These are phyloP conservation scores for Malacosoma neustria DNA, from an alignment of 2,888 invertebrate species.

Conservation along the genomic window DNA sequence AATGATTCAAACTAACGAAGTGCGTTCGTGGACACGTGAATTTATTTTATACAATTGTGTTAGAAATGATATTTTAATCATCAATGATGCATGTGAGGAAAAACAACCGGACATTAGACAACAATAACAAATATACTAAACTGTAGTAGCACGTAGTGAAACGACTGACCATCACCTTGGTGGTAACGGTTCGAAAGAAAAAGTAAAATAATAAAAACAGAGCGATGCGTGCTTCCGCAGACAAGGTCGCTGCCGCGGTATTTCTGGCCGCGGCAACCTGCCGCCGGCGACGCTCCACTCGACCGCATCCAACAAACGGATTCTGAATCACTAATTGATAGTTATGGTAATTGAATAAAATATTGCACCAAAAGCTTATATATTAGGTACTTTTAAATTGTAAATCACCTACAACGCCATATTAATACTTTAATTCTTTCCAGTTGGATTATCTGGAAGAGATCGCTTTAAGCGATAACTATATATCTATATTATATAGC, in stretches of 20 bases:
- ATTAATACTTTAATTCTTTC: too few species aligned
- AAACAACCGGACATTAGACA: background rate
- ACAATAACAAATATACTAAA: background rate
- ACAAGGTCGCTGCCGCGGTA: slow-evolving; percentile 67
- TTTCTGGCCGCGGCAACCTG: slow-evolving; percentile 55
- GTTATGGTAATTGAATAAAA: slow-evolving; percentile 36
- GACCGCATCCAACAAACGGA: slow-evolving; percentile 34
- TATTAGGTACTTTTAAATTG: too few species aligned
- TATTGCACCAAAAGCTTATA: slow-evolving; percentile 34
- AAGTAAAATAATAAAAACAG: slow-evolving; percentile 63
- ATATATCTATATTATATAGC: too few species aligned
- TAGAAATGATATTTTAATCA: slow-evolving; percentile 12
- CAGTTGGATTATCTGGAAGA: too few species aligned
- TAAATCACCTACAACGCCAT: too few species aligned
- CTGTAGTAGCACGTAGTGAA: slow-evolving; percentile 6
- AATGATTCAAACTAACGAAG: slow-evolving; percentile 24
- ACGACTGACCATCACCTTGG: slow-evolving; percentile 57
- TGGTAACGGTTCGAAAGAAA: slow-evolving; percentile 41
- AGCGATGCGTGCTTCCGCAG: slow-evolving; percentile 51
- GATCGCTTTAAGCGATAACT: too few species aligned
- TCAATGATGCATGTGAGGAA: slow-evolving; percentile 8
- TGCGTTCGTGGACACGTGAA: too few species aligned
- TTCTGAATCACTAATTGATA: slow-evolving; percentile 54
- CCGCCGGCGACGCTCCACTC: slow-evolving; percentile 25
- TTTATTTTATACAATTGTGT: too few species aligned